Evolutionary conservation across 2,113 vertebrate genomes (phyloP), one percentile per base, ranked within the genome.

Genomic region (Leptobrachium leishanense): DNA sequence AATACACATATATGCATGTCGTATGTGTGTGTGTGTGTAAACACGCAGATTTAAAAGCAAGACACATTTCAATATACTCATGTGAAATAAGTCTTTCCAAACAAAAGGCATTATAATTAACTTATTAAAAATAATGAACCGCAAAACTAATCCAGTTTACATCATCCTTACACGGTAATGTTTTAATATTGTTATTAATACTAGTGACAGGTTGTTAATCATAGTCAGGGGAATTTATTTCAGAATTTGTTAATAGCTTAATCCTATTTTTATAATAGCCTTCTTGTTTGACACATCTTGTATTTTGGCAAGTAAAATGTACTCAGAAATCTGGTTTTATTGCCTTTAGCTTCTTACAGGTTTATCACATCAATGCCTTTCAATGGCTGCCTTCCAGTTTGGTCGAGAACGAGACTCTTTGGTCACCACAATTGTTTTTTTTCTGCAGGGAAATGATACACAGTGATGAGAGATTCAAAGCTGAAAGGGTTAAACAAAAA

Each of bases 311-410:
- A 57, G 70, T 72, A 55, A 57, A 65, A 73, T 63, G 43, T 62
- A 7, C 68, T 69, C 6, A 73, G 63, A 79, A 66, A 50, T 73
- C 77, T 73, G 40, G 1, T 9, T 50, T 79, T 79, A 79, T 79
- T 79, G 62, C 69, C 41, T 79, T 79, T 79, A 79, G 77, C 77
- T 72, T 62, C 77, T 79, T 79, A 79, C 40, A 73, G 77, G 43
- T 72, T 79, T 79, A 72, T 79, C 43, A 71, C 53, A 71, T 66
- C 65, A 72, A 54, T 77, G 59, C 43, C 11, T 64, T 77, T 46
- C 39, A 43, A 72, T 72, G 68, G 68, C 57, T 59, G 55, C 76
- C 72, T 79, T 72, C 68, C 76, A 72, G 68, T 53, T 62, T 65
- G 68, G 31, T 39, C 62, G 3, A 6, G 1, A 8, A 9, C 6